Evolutionary conservation across 1,140 invertebrate species (phyloP), one percentile per base, ranked within the genome.

Genomic region (Pygmarrhopalites habei): DNA sequence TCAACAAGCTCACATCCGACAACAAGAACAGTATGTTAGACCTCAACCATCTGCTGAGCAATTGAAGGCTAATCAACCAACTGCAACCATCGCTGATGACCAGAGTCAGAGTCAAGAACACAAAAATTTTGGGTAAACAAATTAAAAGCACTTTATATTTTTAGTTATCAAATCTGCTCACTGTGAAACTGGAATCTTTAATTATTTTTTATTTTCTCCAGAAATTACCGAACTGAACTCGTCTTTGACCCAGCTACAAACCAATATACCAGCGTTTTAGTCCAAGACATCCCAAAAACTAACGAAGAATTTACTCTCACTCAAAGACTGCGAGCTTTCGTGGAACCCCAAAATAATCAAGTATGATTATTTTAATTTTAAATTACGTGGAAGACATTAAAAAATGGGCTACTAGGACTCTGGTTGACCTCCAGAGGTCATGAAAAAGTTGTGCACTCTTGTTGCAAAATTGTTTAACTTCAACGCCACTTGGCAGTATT

Each of bases 241-340:
- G 81, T 89, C 0, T 89, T 82, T 75, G 86, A 90, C 75, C 87
- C 86, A 41, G 72, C 80, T n/a, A 84, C 82, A 66, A 87, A 87
- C 61, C 83, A 86, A 72, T 89, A 89, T 79, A 86, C 88, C 71
- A 87, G 86, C 15, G 84, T 88, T 64, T 77, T 88, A 28, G 88
- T 84, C 77, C 88, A 89, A 75, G 81, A 81, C 30, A 75, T 89
- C 51, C 87, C 87, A 17, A 85, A 88, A 73, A 83, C 82, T 25
- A 79, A 64, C 10, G 59, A 82, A 61, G 85, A 85, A 62, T 84
- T 74, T 26, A 56, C 62, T 60, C 74, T 88, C 57, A 86, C 83
- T 75, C 85, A 87, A 68, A 81, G 84, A 72, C 81, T 89, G 58
- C 84, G 86, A 75, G 85, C 85, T 2, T 88, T 81, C 75, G 85